Conservation (phyloP, 2,888 invertebrate genomes). For the Leptodirus hochenwartii region DNA sequence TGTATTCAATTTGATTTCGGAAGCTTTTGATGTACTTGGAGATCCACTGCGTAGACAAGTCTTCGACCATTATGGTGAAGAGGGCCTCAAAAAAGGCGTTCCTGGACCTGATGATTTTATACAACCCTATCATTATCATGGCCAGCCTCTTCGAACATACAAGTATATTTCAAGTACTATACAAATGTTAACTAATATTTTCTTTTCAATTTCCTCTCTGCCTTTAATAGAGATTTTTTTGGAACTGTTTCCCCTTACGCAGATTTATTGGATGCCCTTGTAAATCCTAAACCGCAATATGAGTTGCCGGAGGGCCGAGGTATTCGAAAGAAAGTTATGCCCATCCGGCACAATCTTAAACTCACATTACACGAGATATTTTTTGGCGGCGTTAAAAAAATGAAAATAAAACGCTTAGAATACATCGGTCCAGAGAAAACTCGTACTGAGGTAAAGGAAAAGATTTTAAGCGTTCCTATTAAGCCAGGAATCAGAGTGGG, state of each 20-base stretch:
- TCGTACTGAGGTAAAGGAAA: constrained; percentile 45
- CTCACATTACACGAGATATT: constrained; percentile 46
- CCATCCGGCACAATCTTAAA: constrained; percentile 34
- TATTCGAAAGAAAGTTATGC: constrained; percentile 41
- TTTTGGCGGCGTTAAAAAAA: constrained; percentile 62
- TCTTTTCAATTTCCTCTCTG: neutral
- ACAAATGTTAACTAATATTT: neutral
- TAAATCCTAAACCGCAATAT: constrained; percentile 42
- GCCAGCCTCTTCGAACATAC: constrained; percentile 55
- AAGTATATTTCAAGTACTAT: constrained; percentile 24
- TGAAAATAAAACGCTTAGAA: constrained; percentile 59
- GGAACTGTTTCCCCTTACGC: constrained; percentile 69
- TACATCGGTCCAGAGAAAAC: constrained; percentile 43
- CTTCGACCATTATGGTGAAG: constrained; percentile 81
- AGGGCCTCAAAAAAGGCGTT: constrained; percentile 66
- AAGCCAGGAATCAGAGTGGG: constrained; percentile 55
- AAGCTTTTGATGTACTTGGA: constrained; percentile 64
- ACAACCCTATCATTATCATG: constrained; percentile 64
- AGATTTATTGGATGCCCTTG: constrained; percentile 47
- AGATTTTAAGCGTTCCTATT: constrained; percentile 54
- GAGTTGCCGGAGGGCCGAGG: constrained; percentile 40
- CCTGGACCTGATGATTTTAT: constrained; percentile 49
- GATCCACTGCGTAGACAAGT: constrained; percentile 50
- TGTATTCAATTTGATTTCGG: constrained; percentile 45
- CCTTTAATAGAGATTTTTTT: constrained; percentile 48